Percentiles rank a stretch among this genome's conserved stretches.
Evolutionary conservation across 2,113 vertebrate genomes (phyloP).

Genomic region (Stegostoma tigrinum): DNA sequence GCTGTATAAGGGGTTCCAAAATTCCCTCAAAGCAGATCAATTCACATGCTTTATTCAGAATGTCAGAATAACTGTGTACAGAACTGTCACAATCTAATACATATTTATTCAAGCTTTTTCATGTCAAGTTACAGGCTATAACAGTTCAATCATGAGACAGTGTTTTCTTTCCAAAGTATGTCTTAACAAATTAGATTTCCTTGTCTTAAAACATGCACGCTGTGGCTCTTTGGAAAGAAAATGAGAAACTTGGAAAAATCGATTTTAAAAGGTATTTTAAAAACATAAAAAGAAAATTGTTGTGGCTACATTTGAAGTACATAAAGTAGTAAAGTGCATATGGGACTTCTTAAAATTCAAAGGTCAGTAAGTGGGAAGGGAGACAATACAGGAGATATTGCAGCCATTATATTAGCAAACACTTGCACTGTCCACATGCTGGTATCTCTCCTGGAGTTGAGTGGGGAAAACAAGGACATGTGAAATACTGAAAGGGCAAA

Average conservation of each 20-base stretch:
- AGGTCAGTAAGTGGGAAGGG: not conserved
- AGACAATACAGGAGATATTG: not conserved
- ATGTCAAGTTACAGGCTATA: not conserved
- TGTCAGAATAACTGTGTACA: not conserved
- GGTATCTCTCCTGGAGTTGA: not conserved
- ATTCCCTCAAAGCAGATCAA: not conserved
- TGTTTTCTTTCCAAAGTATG: not conserved
- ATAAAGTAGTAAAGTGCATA: not conserved
- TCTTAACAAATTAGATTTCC: not conserved
- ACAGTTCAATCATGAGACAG: not conserved
- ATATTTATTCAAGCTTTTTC: not conserved
- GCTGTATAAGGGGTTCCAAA: not conserved
- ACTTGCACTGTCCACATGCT: not conserved
- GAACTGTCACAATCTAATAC: not conserved
- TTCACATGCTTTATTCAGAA: not conserved
- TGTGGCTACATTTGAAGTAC: not conserved
- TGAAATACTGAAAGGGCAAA: not conserved
- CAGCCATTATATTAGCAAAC: not conserved
- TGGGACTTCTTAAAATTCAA: not conserved
- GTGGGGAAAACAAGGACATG: not conserved
- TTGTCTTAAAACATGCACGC: not conserved
- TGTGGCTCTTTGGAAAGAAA: not conserved
- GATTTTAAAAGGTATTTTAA: not conserved
- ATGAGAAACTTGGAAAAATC: not conserved
- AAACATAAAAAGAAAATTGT: not conserved